phyloP scores from a whole-genome alignment of 2,113 vertebrate species.

The Peromyscus polionotus region DNA sequence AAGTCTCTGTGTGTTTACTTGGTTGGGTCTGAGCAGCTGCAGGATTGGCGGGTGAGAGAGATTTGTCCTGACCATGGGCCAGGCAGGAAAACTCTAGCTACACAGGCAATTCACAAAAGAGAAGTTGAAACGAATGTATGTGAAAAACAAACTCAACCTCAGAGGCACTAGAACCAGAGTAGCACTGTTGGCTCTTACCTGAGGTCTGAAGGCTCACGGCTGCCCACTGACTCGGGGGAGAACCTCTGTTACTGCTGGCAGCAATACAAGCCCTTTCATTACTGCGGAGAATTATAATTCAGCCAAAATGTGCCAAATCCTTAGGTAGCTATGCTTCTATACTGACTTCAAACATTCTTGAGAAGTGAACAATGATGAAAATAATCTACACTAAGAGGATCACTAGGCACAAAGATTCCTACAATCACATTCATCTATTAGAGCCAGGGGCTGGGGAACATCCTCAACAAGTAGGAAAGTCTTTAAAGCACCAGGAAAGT shows the following conservation, averaged over 20 bases:
- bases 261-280: neutral
- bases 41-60: too few relatives aligned
- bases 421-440: neutral
- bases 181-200: neutral
- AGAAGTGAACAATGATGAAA: neutral
- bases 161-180: neutral
- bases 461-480: conserved; percentile 9
- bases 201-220: neutral
- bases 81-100: too few relatives aligned
- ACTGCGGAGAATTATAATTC: neutral
- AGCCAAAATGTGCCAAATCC: neutral
- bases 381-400: neutral
- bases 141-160: neutral
- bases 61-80: too few relatives aligned
- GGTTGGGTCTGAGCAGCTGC: too few relatives aligned
- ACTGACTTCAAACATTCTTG: neutral
- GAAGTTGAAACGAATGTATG: neutral
- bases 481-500: neutral
- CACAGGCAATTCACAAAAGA: neutral
- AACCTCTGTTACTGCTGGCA: neutral
- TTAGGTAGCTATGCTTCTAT: neutral
- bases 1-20: too few relatives aligned
- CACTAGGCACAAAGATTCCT: neutral
- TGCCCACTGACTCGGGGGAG: neutral
- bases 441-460: neutral